Evolutionary conservation across 2,797 vertebrate species (phyloP).

Genomic region (Loriculus beryllinus): DNA sequence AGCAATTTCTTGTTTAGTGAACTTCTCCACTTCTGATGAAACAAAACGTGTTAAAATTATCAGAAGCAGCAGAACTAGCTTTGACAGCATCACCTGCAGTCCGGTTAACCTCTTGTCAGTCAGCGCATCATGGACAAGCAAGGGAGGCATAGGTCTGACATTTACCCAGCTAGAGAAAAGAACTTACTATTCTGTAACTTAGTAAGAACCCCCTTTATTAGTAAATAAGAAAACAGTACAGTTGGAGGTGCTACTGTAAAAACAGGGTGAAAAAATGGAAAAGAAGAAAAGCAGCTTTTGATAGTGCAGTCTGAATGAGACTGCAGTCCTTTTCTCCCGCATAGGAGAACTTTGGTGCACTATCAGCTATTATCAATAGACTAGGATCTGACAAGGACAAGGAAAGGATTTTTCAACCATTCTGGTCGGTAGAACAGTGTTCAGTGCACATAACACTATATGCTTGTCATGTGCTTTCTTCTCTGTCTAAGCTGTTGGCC

Average conservation of each 20-base stretch:
- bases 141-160: not conserved
- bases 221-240: not conserved
- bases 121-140: not conserved
- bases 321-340: not conserved
- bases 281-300: not conserved
- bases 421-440: not conserved
- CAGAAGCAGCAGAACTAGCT: not conserved
- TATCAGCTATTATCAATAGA: not conserved
- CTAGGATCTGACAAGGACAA: not conserved
- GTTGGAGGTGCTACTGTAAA: not conserved
- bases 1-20: not conserved
- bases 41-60: not conserved
- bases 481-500: not conserved
- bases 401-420: not conserved
- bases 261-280: accelerated
- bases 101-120: not conserved
- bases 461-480: not conserved
- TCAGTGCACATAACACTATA: not conserved
- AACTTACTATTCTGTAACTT: not conserved
- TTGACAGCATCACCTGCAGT: not conserved
- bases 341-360: not conserved
- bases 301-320: not conserved
- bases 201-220: accelerated
- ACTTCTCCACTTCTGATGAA: not conserved
- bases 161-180: not conserved